Base-by-base conservation (phyloP, 2,797 vertebrate genomes). In the Galaxias olidus region DNA sequence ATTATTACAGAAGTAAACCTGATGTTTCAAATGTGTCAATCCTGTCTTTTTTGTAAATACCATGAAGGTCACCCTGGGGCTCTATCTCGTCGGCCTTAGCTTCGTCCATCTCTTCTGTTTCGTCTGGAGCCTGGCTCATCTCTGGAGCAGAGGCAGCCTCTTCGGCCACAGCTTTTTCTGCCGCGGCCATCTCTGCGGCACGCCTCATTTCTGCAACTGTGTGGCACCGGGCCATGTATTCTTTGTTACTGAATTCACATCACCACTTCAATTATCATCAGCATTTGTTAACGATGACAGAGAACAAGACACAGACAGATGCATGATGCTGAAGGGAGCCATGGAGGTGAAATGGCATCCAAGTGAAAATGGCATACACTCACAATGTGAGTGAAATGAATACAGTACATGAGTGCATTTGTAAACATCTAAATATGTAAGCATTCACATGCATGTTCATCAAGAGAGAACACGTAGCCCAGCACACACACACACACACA, bases 171-270 rank as follows among this genome's bases (percentile, higher is more conserved):
- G 30, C 30, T 6, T 30, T 30, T 30, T 30, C 30, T 30, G 30
- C 30, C 30, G 30, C 30, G 6, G 30, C 30, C 6, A 30, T 30
- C 74, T 77, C 61, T 63, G 77, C 84, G 41, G 76, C 79, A 1
- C 52, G 61, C 68, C 76, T 71, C 17, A 88, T 79, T 76, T 91
- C 90, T 92, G 91, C 53, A 91, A 92, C 89, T 90, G 85, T 6
- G 6, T 68, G 87, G 82, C 59, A 87, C 71, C 68, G 84, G 83
- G 68, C 58, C 54, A 73, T 66, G 62, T 85, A 69, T 77, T 71
- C 49, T 59, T 18, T 71, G 58, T 80, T 73, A 77, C 69, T 41
- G 17, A 43, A 57, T 20, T 62, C 6, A 6, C 30, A n/a, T 64
- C 63, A 18, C 44, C 18, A 46, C 43, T 59, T 44, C 11, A 45